Evolutionary conservation across 2,888 invertebrate genomes (phyloP).

Genomic region (Idaea dimidiata): DNA sequence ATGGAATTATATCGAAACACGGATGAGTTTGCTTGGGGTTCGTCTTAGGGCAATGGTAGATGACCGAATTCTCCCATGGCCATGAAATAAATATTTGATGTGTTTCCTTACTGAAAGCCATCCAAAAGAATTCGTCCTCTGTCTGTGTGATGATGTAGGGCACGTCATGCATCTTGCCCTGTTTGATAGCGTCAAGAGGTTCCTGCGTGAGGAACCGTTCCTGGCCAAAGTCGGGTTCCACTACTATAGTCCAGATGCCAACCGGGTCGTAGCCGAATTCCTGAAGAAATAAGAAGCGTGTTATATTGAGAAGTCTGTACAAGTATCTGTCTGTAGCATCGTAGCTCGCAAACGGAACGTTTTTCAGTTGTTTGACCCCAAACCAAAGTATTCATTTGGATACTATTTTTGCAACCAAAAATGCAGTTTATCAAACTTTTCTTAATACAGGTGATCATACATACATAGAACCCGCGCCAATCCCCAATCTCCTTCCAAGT

Average conservation of each 20-base stretch:
- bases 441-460: slow-evolving; percentile 40
- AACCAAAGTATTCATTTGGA: no score
- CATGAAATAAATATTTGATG: not conserved
- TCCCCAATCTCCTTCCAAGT: slow-evolving; percentile 73
- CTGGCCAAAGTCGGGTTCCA: slow-evolving; percentile 85
- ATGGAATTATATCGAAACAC: no score
- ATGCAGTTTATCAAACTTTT: not conserved
- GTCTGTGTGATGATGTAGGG: slow-evolving; percentile 85
- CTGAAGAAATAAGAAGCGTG: slow-evolving; percentile 40
- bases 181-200: slow-evolving; percentile 80
- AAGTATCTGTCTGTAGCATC: not conserved
- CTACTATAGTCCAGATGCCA: slow-evolving; percentile 82
- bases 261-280: slow-evolving; percentile 79
- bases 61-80: no score
- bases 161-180: slow-evolving; percentile 82
- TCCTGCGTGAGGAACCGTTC: slow-evolving; percentile 84
- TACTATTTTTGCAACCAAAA: no score
- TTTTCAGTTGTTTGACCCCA: no score
- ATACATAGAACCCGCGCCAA: slow-evolving; percentile 70
- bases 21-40: no score
- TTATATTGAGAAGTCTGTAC: not conserved
- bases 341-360: no score
- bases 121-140: slow-evolving; percentile 83
- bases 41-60: no score
- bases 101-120: slow-evolving; percentile 78